Conservation (phyloP, 2,113 vertebrate species). For the Oncorhynchus tshawytscha region DNA sequence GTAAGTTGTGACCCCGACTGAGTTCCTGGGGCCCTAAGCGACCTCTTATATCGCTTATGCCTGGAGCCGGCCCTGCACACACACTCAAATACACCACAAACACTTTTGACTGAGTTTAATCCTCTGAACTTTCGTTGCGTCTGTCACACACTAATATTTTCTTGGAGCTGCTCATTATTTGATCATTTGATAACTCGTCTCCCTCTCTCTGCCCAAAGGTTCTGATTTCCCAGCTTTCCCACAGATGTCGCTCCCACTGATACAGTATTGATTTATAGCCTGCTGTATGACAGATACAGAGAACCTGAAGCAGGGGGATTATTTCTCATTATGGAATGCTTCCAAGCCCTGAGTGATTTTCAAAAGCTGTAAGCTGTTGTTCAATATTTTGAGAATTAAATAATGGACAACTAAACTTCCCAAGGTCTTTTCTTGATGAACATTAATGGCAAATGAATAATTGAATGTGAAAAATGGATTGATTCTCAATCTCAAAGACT, state of each 20-base stretch:
- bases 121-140: too few species aligned
- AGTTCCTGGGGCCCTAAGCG: too few species aligned
- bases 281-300: not conserved
- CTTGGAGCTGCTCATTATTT: not conserved
- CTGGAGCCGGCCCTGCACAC: not conserved
- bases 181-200: not conserved
- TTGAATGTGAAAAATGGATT: not conserved
- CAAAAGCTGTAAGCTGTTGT: not conserved
- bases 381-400: slow-evolving; percentile 4
- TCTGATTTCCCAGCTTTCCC: slow-evolving; percentile 1
- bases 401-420: slow-evolving; percentile 1
- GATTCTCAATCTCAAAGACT: not conserved
- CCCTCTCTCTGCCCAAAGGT: not conserved
- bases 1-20: too few species aligned
- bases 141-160: not conserved
- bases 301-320: not conserved
- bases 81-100: not conserved
- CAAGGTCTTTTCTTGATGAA: slow-evolving; percentile 1
- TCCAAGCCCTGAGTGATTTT: slow-evolving; percentile 6
- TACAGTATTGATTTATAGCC: slow-evolving; percentile 13
- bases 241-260: slow-evolving; percentile 9
- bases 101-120: not conserved
- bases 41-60: too few species aligned
- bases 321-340: not conserved
- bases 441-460: slow-evolving; percentile 7